Evolutionary conservation across 2,113 vertebrate species (phyloP), one percentile per base, ranked within the genome.

Genomic region (Hoplias malabaricus): DNA sequence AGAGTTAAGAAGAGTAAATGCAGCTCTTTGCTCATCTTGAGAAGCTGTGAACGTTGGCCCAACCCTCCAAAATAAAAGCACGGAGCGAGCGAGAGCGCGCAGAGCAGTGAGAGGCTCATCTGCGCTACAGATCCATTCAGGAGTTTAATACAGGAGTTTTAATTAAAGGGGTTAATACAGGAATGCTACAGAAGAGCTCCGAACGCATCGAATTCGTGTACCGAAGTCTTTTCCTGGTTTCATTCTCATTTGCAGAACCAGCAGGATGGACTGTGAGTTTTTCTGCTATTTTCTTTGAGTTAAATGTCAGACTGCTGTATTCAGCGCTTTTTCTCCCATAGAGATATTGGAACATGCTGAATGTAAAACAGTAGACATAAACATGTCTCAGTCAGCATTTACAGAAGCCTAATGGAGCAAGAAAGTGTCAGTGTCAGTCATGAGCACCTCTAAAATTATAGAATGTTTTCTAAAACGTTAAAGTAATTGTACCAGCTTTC

Each of bases 1-100:
- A n/a, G n/a, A 63, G 54, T 78, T 29, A 43, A 63, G 4, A 4
- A 5, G n/a, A 6, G 23, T 67, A 23, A 48, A 21, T 65, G 27
- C n/a, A 61, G 75, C 6, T 66, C 33, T 53, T 2, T 23, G 43
- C n/a, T 38, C 8, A 6, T 40, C 14, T 74, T 43, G 5, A 2
- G 16, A 61, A 61, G 21, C 31, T 61, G 12, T 21, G 16, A 31
- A 63, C 38, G 21, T 71, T 42, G 70, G 80, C 8, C 57, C 80
- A 65, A 61, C 75, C 65, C 65, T 75, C 69, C 70, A 46, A 75
- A 78, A 42, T 16, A 74, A 74, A 72, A 77, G 57, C 42, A 46
- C 34, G n/a, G n/a, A 68, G 56, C 33, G 46, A 46, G 43, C 5
- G 68, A 25, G 48, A 46, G 61, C 54, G 25, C n/a, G n/a, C n/a